phyloP scores from a whole-genome alignment of 2,797 vertebrate species.

The Acanthornis magna region DNA sequence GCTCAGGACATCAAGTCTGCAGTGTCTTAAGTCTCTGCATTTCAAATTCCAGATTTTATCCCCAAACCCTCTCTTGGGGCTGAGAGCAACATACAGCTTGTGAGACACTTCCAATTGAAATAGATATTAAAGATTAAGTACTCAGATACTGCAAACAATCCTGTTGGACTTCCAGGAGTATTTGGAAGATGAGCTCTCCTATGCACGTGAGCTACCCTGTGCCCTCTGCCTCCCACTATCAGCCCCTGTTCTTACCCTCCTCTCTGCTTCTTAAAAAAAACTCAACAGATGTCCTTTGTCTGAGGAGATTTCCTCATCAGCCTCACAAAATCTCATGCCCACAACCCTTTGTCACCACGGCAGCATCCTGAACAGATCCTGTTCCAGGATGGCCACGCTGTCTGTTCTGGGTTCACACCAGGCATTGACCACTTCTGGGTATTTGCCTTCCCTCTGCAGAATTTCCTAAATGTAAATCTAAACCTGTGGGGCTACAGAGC shows the following conservation, averaged over 20 bases:
- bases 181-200: not conserved
- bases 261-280: not conserved
- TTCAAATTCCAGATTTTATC: not conserved
- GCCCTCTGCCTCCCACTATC: not conserved
- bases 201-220: fast-evolving
- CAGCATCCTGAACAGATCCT: not conserved
- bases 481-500: not conserved
- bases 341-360: fast-evolving
- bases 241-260: not conserved
- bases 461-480: not conserved
- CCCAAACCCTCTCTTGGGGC: not conserved
- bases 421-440: not conserved
- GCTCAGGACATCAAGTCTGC: not conserved
- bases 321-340: not conserved
- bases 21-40: not conserved
- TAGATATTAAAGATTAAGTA: not conserved
- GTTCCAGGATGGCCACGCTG: fast-evolving
- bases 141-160: not conserved
- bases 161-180: not conserved
- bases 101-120: not conserved
- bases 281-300: not conserved
- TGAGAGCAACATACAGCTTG: not conserved
- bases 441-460: not conserved
- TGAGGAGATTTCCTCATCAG: not conserved
- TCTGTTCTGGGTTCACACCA: not conserved